These are phyloP conservation scores for Bombyx mori DNA, from an alignment of 1,140 invertebrate species.

Conservation along the genomic window ASM3026992v2 NC_085131.1:8900501-8901000, in stretches of 20 bases:
- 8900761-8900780: not conserved
- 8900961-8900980: conserved; percentile 70
- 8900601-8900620: too few relatives aligned
- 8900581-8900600: too few relatives aligned
- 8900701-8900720: too few relatives aligned
- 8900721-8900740: not conserved
- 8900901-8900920: conserved; percentile 33
- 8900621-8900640: too few relatives aligned
- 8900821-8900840: conserved; percentile 31
- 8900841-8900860: conserved; percentile 52
- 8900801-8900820: conserved; percentile 24
- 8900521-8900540: too few relatives aligned
- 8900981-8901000: conserved; percentile 59
- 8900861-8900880: conserved; percentile 49
- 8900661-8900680: too few relatives aligned
- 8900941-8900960: conserved; percentile 70
- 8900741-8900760: not conserved
- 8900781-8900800: conserved; percentile 2
- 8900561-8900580: too few relatives aligned
- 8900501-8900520: too few relatives aligned
- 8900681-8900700: too few relatives aligned
- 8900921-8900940: conserved; percentile 43
- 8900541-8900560: too few relatives aligned
- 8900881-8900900: conserved; percentile 20
- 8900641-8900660: too few relatives aligned